Conservation (phyloP, 2,113 vertebrate species). For the Aphyosemion australe region DNA sequence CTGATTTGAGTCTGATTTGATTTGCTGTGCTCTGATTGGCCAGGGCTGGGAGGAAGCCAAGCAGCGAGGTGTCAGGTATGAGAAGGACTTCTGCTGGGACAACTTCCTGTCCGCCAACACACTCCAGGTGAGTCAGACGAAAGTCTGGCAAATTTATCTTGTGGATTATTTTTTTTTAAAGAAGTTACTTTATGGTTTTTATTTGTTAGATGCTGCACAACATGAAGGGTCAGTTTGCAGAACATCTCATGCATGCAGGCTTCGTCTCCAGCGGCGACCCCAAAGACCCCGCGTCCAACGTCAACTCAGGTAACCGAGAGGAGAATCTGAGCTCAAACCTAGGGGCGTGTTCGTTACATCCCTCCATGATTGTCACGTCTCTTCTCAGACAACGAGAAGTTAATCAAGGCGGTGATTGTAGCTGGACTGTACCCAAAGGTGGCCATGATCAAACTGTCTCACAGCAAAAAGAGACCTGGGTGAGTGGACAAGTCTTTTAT, state of each 20-base stretch:
- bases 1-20: not conserved
- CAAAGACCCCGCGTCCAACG: conserved; percentile 89
- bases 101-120: conserved; percentile 95
- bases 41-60: conserved; percentile 96
- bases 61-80: conserved; percentile 82
- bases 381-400: conserved; percentile 91
- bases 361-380: conserved; percentile 1
- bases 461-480: conserved; percentile 91
- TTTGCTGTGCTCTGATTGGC: conserved; percentile 14
- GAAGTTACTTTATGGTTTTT: conserved; percentile 9
- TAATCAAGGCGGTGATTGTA: conserved; percentile 97
- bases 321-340: not conserved
- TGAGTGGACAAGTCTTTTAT: conserved; percentile 74
- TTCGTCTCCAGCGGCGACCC: conserved; percentile 91
- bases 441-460: conserved; percentile 90
- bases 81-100: conserved; percentile 96
- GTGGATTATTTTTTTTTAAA: not conserved
- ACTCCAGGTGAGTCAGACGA: conserved; percentile 84
- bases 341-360: not conserved
- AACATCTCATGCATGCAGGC: conserved; percentile 90
- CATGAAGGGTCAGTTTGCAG: conserved; percentile 98
- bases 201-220: conserved; percentile 90
- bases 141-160: not conserved
- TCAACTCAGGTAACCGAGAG: conserved; percentile 87
- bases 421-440: conserved; percentile 98